phyloP scores from a whole-genome alignment of 1,140 invertebrate genomes.

The Cephus cinctus region DNA sequence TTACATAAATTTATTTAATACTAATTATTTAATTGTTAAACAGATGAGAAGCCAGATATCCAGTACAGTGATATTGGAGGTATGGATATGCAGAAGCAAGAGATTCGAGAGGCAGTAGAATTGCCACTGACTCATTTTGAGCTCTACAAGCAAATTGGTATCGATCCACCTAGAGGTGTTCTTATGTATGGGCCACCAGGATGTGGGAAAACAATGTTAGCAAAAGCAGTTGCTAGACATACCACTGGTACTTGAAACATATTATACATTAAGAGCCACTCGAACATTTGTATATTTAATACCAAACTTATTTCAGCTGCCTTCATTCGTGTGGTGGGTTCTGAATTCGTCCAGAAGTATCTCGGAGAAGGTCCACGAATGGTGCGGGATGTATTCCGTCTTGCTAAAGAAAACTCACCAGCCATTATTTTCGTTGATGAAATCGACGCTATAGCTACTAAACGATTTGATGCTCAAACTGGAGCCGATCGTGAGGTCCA shows the following conservation, averaged over 20 bases:
- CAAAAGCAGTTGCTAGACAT: conserved; percentile 97
- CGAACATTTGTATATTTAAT: conserved; percentile 4
- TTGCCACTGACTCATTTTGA: conserved; percentile 97
- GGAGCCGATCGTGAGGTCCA: conserved; percentile 99
- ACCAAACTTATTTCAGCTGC: conserved; percentile 68
- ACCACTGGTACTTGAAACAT: conserved; percentile 81
- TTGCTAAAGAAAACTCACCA: conserved; percentile 98
- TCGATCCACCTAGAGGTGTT: conserved; percentile 95
- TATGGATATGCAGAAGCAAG: conserved; percentile 99
- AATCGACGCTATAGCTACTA: conserved; percentile 98
- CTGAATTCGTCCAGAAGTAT: conserved; percentile 99
- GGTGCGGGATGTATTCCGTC: conserved; percentile 97
- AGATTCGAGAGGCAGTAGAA: conserved; percentile 98
- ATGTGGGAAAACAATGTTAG: conserved; percentile 98
- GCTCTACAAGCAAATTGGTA: conserved; percentile 98
- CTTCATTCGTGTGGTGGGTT: conserved; percentile 98
- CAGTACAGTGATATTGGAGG: conserved; percentile 98
- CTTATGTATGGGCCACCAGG: conserved; percentile 98
- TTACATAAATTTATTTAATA: too few species aligned
- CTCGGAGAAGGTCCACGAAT: conserved; percentile 98
- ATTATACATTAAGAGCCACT: too few species aligned
- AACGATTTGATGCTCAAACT: conserved; percentile 98
- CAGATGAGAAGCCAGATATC: conserved; percentile 98
- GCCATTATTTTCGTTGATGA: conserved; percentile 99
- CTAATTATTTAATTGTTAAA: conserved; percentile 21